Percentiles rank a stretch among this genome's conserved stretches.
Conservation (phyloP, 1,140 invertebrate genomes). For the Physella acuta region DNA sequence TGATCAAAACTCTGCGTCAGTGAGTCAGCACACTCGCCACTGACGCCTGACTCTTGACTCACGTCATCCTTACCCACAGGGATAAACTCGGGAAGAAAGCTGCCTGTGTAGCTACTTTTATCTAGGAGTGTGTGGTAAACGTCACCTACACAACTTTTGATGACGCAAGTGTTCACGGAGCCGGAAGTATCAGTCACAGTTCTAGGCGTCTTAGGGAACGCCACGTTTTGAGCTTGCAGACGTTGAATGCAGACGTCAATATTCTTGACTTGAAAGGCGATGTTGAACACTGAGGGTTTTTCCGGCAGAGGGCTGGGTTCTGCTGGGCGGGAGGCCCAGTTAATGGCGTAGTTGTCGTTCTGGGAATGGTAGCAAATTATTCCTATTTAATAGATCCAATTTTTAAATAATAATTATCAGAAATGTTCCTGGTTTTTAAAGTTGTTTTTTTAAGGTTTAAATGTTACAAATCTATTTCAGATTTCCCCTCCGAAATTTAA, state of each 20-base stretch:
- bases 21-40: not conserved
- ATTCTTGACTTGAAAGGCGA: conserved; percentile 62
- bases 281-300: conserved; percentile 62
- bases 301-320: not conserved
- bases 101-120: conserved; percentile 54
- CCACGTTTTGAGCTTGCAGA: conserved; percentile 40
- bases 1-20: conserved; percentile 61
- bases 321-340: not conserved
- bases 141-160: conserved; percentile 63
- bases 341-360: conserved; percentile 17
- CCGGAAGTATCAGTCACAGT: conserved; percentile 52
- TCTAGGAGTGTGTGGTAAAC: conserved; percentile 63
- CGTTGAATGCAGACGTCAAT: conserved; percentile 47
- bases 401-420: too few species aligned
- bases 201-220: conserved; percentile 44
- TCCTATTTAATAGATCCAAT: too few species aligned
- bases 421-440: too few species aligned
- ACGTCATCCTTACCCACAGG: not conserved
- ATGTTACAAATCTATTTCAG: too few species aligned
- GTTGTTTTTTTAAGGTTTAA: too few species aligned
- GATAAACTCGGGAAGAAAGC: conserved; percentile 61
- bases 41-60: not conserved
- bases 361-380: too few species aligned
- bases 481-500: too few species aligned
- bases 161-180: conserved; percentile 54